Evolutionary conservation across 2,797 vertebrate species (phyloP).

Genomic region (Xenops minutus): DNA sequence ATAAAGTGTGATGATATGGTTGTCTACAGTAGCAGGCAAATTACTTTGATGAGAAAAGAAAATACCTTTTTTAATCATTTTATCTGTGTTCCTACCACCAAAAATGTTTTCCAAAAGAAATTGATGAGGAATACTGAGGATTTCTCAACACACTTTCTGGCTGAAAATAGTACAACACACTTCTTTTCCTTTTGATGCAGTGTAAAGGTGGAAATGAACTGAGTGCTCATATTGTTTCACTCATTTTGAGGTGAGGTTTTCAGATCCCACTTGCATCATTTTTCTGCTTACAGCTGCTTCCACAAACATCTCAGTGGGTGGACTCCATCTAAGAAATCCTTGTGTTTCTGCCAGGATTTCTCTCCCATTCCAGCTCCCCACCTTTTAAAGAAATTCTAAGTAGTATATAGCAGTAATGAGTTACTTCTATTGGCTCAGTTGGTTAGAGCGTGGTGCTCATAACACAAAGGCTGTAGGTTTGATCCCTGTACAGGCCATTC

Average conservation of each 20-base stretch:
- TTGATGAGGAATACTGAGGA: neutral
- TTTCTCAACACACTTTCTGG: neutral
- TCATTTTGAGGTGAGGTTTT: neutral
- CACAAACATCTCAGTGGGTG: neutral
- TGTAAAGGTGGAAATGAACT: neutral
- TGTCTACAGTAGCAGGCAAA: neutral
- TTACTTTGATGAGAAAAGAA: neutral
- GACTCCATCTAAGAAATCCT: constrained; percentile 5
- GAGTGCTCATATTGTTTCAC: neutral
- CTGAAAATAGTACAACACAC: neutral
- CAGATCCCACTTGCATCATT: neutral
- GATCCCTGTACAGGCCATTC: neutral
- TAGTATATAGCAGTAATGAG: neutral
- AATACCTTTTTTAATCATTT: neutral
- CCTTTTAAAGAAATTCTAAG: neutral
- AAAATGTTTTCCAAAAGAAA: neutral
- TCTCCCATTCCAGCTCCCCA: neutral
- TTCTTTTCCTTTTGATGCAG: neutral
- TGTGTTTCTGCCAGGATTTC: neutral
- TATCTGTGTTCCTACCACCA: neutral
- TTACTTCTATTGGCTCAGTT: neutral
- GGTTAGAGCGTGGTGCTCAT: neutral
- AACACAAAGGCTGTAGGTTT: neutral
- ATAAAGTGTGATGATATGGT: neutral
- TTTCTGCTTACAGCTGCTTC: constrained; percentile 19